Percentiles rank a stretch among this genome's conserved stretches.
Conservation (phyloP, 2,888 invertebrate species). For the Hyposoter dolosus region DNA sequence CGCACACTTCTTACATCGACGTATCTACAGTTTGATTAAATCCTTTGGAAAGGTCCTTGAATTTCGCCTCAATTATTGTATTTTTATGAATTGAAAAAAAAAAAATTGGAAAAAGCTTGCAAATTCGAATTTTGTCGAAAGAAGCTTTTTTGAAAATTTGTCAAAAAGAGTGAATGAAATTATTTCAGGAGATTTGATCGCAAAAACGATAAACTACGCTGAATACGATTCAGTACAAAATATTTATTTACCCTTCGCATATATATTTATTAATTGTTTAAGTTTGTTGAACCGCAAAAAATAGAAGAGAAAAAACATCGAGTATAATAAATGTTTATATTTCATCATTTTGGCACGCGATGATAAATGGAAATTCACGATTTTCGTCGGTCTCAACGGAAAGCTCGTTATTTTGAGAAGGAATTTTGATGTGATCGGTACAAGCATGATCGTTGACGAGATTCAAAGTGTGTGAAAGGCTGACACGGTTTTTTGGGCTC, state of each 20-base stretch:
- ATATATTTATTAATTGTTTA: neutral
- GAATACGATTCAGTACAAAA: slow-evolving; percentile 19
- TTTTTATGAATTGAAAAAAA: neutral
- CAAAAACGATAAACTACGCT: neutral
- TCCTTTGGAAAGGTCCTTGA: slow-evolving; percentile 13
- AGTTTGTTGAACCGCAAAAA: neutral
- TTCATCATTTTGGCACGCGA: slow-evolving; percentile 1
- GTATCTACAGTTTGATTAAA: slow-evolving; percentile 59
- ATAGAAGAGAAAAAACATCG: neutral
- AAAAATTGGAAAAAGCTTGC: neutral
- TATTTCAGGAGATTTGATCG: neutral
- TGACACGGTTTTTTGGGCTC: neutral
- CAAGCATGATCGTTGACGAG: neutral
- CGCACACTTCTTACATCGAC: slow-evolving; percentile 10
- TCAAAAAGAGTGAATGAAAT: neutral
- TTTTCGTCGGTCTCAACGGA: slow-evolving; percentile 6
- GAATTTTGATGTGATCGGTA: slow-evolving; percentile 1
- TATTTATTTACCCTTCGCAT: neutral
- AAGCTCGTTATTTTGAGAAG: neutral
- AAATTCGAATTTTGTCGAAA: neutral
- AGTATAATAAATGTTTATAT: slow-evolving; percentile 2
- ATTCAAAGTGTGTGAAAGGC: slow-evolving; percentile 8
- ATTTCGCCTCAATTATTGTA: neutral
- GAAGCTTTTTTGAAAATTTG: neutral
- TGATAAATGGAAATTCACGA: slow-evolving; percentile 14